phyloP scores from a whole-genome alignment of 2,888 invertebrate species.

The Epirrhoe alternata region DNA sequence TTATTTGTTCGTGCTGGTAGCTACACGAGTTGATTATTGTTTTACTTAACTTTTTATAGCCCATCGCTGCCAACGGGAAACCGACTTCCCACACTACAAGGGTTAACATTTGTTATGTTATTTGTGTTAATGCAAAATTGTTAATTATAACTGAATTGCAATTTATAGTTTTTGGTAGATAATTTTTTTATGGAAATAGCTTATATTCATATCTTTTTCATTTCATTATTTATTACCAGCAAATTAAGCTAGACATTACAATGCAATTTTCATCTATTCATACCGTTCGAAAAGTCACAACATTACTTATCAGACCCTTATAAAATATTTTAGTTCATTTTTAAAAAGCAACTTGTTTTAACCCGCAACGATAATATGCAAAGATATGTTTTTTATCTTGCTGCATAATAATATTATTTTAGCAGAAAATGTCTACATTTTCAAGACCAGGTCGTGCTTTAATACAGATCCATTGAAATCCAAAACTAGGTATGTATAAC shows the following conservation, averaged over 20 bases:
- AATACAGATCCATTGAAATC: conserved; percentile 12
- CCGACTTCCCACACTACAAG: conserved; percentile 45
- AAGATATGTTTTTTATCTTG: too few species aligned
- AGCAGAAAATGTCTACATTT: neutral
- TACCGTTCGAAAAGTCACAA: too few species aligned
- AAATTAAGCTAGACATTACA: neutral
- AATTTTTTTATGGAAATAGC: neutral
- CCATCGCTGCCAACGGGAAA: conserved; percentile 47
- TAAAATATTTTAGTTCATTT: too few species aligned
- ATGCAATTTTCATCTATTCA: neutral
- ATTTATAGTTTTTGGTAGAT: neutral
- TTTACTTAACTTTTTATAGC: conserved; percentile 76
- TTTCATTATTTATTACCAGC: neutral
- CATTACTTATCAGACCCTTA: too few species aligned
- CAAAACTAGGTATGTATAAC: conserved; percentile 12
- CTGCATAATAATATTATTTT: neutral
- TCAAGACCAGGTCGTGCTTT: neutral
- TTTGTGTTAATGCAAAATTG: conserved; percentile 27
- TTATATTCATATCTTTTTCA: neutral
- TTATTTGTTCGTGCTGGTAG: conserved; percentile 19
- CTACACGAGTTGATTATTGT: conserved; percentile 65
- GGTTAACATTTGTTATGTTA: conserved; percentile 45
- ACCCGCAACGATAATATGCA: too few species aligned
- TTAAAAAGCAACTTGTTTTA: too few species aligned
- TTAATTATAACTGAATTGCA: conserved; percentile 18